Conservation (phyloP, 2,797 vertebrate genomes). For the Micropoecilia bifurca region DNA sequence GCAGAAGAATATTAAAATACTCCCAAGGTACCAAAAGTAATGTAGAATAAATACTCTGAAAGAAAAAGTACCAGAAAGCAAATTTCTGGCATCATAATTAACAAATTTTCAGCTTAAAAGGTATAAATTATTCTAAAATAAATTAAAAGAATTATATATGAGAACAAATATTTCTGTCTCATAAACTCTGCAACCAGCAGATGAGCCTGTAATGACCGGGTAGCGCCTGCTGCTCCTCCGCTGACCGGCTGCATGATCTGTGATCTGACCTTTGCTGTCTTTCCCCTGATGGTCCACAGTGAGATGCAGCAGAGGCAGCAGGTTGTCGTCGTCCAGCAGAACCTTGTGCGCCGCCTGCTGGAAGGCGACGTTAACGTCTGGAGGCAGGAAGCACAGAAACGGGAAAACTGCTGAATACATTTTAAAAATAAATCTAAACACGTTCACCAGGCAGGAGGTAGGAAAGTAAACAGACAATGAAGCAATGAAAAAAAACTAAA, state of each 20-base stretch:
- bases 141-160: no score
- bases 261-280: constrained; percentile 89
- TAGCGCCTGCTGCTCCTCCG: neutral
- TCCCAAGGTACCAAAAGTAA: neutral
- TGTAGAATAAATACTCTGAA: neutral
- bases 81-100: neutral
- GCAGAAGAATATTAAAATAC: neutral
- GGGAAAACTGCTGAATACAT: neutral
- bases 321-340: constrained; percentile 95
- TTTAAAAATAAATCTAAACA: neutral
- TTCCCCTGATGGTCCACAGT: constrained; percentile 95
- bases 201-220: neutral
- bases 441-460: neutral
- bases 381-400: constrained; percentile 5
- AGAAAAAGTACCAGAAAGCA: neutral
- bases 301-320: constrained; percentile 94
- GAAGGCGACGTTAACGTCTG: constrained; percentile 98
- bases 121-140: neutral
- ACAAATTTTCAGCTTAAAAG: neutral
- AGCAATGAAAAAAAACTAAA: no score
- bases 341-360: constrained; percentile 98
- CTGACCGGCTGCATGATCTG: no score
- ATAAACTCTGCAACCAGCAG: neutral
- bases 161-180: neutral
- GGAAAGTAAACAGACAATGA: no score